A percentile compares a stretch with the other conserved stretches of the same genome.
Evolutionary conservation across 2,113 vertebrate species (phyloP).

Genomic region (Otis tarda): DNA sequence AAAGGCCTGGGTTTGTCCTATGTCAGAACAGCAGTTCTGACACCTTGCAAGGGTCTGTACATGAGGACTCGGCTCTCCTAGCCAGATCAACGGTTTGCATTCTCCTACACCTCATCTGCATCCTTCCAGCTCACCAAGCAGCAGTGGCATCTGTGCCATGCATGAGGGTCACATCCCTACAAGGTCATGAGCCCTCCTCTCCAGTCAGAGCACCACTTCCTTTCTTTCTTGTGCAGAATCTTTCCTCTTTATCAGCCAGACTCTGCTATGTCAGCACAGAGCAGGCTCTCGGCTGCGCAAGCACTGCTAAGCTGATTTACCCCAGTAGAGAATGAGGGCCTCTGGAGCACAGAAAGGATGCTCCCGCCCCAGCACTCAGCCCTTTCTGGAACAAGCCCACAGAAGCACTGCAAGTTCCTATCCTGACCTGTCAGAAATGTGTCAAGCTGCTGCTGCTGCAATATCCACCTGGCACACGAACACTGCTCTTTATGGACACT

Average conservation of each 20-base stretch:
- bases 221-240: neutral
- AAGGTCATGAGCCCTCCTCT: neutral
- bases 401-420: neutral
- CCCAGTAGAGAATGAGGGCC: neutral
- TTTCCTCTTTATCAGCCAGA: neutral
- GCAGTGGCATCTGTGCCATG: neutral
- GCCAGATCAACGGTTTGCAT: neutral
- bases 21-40: neutral
- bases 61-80: neutral
- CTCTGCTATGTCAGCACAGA: neutral
- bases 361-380: neutral
- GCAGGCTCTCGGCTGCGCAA: rapidly evolving
- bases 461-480: neutral
- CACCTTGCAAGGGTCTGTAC: neutral
- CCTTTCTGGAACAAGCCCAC: neutral
- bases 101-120: neutral
- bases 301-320: neutral
- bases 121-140: neutral
- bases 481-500: neutral
- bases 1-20: neutral
- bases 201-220: neutral
- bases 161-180: neutral
- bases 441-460: neutral
- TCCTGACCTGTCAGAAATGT: neutral
- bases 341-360: neutral